phyloP scores from a whole-genome alignment of 1,140 invertebrate species.

The Idris sp. region DNA sequence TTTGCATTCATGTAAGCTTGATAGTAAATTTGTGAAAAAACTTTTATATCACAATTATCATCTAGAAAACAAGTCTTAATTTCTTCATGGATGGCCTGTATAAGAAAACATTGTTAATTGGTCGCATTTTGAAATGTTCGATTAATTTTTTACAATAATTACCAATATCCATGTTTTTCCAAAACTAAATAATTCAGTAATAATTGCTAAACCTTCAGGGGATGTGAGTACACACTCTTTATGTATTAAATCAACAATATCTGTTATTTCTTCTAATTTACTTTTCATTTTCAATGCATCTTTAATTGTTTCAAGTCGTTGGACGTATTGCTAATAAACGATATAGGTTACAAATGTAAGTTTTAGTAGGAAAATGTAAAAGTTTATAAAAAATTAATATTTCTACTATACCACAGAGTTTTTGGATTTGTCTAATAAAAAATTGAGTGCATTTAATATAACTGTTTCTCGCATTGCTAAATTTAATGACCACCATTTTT shows the following conservation, averaged over 20 bases:
- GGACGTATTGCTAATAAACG: too few relatives aligned
- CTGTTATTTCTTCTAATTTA: conserved; percentile 35
- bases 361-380: too few relatives aligned
- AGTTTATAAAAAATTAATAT: too few relatives aligned
- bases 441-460: conserved; percentile 50
- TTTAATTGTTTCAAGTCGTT: conserved; percentile 51
- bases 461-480: conserved; percentile 41
- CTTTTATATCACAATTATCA: conserved; percentile 15
- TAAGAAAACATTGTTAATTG: conserved; percentile 14
- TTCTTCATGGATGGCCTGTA: conserved; percentile 55
- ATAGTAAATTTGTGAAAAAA: conserved; percentile 55
- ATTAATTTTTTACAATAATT: too few relatives aligned
- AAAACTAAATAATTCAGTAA: conserved; percentile 52
- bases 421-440: conserved; percentile 46
- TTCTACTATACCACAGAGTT: conserved; percentile 56
- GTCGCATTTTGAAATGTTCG: too few relatives aligned
- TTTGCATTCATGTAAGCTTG: conserved; percentile 31
- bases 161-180: conserved; percentile 61
- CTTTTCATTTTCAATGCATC: conserved; percentile 46
- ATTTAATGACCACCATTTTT: conserved; percentile 59
- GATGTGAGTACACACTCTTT: conserved; percentile 45
- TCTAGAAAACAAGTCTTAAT: conserved; percentile 45
- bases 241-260: conserved; percentile 46
- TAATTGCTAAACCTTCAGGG: conserved; percentile 50
- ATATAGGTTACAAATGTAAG: too few relatives aligned